Conservation (phyloP, 2,888 invertebrate species). For the Pollenia angustigena region DNA sequence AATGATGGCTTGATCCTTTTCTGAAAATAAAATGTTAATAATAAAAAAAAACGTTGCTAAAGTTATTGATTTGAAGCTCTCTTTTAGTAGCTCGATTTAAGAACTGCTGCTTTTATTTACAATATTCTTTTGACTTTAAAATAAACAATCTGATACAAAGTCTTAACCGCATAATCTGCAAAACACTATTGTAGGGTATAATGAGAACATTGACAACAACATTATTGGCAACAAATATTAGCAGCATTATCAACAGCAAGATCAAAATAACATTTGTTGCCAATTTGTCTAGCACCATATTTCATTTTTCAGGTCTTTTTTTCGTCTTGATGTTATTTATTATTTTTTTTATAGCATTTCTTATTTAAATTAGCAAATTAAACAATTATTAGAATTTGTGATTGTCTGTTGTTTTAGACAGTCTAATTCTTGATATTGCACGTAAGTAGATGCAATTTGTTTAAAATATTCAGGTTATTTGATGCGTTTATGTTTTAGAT, state of each 20-base stretch:
- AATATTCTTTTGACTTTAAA: too few relatives aligned
- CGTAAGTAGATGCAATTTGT: background rate
- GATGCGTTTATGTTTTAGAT: background rate
- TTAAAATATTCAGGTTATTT: conserved; percentile 39
- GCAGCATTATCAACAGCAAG: background rate
- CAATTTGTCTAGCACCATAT: conserved; percentile 69
- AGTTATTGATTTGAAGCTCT: too few relatives aligned
- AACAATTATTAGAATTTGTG: conserved; percentile 30
- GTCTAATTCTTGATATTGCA: too few relatives aligned
- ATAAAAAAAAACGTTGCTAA: too few relatives aligned
- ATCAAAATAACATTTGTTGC: conserved; percentile 56
- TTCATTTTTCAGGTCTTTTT: conserved; percentile 28
- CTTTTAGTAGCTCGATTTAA: too few relatives aligned
- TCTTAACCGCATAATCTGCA: background rate
- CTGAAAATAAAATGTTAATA: background rate
- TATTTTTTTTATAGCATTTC: conserved; percentile 1
- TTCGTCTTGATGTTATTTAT: background rate
- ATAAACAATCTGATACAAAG: background rate
- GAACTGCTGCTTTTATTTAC: too few relatives aligned
- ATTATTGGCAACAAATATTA: conserved; percentile 27
- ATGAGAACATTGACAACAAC: conserved; percentile 5
- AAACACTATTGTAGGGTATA: background rate
- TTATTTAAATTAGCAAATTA: conserved; percentile 37
- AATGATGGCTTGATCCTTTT: background rate
- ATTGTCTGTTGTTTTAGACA: background rate